Evolutionary conservation across 2,797 vertebrate species (phyloP).

Genomic region (Diplodus sargus): DNA sequence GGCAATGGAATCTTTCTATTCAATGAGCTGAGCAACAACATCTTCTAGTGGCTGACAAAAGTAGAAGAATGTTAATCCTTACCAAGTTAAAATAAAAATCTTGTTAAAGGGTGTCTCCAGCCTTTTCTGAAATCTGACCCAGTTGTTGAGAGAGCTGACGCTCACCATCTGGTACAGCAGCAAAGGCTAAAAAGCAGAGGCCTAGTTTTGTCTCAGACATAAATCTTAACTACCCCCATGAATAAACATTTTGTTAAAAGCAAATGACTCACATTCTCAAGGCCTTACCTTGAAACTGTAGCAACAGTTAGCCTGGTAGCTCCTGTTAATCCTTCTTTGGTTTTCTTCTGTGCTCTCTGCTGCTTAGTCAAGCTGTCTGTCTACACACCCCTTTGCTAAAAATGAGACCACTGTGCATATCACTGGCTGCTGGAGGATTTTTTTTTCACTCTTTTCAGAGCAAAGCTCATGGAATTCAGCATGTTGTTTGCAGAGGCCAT

Average conservation of each 20-base stretch:
- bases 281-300: slow-evolving; percentile 35
- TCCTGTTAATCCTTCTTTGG: slow-evolving; percentile 20
- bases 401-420: slow-evolving; percentile 56
- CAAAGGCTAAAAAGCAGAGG: slow-evolving; percentile 36
- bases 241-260: slow-evolving; percentile 7
- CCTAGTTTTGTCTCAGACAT: slow-evolving; percentile 39
- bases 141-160: slow-evolving; percentile 45
- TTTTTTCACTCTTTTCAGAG: slow-evolving; percentile 21
- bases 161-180: slow-evolving; percentile 53
- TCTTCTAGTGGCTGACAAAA: slow-evolving; percentile 7
- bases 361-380: slow-evolving; percentile 45
- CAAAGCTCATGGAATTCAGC: slow-evolving; percentile 60
- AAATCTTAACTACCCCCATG: neutral
- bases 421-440: slow-evolving; percentile 39
- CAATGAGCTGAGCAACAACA: neutral
- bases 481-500: slow-evolving; percentile 61
- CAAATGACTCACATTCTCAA: slow-evolving; percentile 18
- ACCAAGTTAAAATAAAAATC: slow-evolving; percentile 4
- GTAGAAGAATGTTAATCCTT: slow-evolving; percentile 9
- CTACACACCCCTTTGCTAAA: slow-evolving; percentile 48
- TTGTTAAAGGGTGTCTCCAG: slow-evolving; percentile 25
- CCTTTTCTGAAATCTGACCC: slow-evolving; percentile 60
- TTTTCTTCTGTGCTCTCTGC: slow-evolving; percentile 30
- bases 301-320: neutral
- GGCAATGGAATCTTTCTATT: neutral